phyloP scores from a whole-genome alignment of 2,797 vertebrate genomes.

The Coregonus sp. region DNA sequence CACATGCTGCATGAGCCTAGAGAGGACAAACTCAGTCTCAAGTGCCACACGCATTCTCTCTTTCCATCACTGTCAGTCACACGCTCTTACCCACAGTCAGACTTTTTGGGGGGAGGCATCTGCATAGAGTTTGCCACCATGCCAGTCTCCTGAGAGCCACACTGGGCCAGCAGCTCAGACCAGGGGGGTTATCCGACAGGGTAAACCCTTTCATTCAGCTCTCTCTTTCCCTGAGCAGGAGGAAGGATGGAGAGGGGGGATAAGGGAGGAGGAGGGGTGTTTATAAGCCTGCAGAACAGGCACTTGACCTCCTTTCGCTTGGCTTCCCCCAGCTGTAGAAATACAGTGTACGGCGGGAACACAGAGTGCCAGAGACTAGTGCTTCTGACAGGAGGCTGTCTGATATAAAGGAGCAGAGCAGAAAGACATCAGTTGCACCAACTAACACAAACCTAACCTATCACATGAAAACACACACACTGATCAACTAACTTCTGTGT shows the following conservation, averaged over 20 bases:
- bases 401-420: slow-evolving; percentile 2
- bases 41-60: background rate
- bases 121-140: background rate
- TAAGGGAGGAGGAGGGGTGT: slow-evolving; percentile 30
- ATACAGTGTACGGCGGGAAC: slow-evolving; percentile 20
- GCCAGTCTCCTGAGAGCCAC: background rate
- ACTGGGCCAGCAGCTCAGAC: background rate
- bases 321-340: slow-evolving; percentile 41
- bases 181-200: background rate
- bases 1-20: background rate
- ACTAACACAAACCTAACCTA: background rate
- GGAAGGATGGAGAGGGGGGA: background rate
- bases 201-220: slow-evolving; percentile 7
- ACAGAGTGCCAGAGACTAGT: slow-evolving; percentile 16
- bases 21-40: background rate
- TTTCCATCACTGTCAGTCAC: background rate
- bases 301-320: slow-evolving; percentile 69
- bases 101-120: background rate
- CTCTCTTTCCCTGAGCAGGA: background rate
- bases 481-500: too few species aligned
- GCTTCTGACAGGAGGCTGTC: slow-evolving; percentile 1
- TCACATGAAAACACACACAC: background rate
- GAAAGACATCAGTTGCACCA: background rate
- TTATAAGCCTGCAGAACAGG: slow-evolving; percentile 54
- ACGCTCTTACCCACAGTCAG: background rate